These are phyloP conservation scores for Dendrocopos noguchii DNA, from an alignment of 2,113 vertebrate species.

Conservation along the genomic window DNA sequence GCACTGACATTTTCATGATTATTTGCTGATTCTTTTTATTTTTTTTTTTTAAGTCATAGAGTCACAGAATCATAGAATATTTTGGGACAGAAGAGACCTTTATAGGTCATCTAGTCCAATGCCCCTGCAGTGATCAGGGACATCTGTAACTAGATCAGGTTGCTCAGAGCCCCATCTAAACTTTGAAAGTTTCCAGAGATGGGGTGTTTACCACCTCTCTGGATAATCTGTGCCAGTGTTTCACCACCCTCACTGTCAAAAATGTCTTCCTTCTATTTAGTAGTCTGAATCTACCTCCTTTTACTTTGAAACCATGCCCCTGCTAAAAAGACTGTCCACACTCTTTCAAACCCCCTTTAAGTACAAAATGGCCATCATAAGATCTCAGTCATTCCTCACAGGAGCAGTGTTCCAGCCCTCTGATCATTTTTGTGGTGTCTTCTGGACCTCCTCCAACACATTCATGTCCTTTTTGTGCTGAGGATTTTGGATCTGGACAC, in stretches of 20 bases:
- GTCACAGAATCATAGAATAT: background rate
- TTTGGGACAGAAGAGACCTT: background rate
- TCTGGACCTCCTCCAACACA: background rate
- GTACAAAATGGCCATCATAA: background rate
- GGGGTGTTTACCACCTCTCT: background rate
- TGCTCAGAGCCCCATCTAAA: background rate
- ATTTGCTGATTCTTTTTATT: background rate
- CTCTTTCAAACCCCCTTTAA: background rate
- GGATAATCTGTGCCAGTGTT: background rate
- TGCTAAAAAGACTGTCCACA: background rate
- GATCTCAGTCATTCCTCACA: background rate
- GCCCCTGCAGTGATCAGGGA: background rate
- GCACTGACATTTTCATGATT: background rate
- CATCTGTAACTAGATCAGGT: background rate
- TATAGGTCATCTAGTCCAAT: background rate
- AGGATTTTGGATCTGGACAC: background rate
- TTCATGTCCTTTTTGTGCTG: background rate
- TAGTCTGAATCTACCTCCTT: background rate
- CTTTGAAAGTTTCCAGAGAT: background rate
- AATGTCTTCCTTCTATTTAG: background rate
- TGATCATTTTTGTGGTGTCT: background rate
- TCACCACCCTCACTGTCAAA: background rate
- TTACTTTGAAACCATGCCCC: background rate
- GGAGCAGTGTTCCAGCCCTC: background rate
- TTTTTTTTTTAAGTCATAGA: background rate